Conservation (phyloP, 2,113 vertebrate genomes). For the Bubalus kerabau region DNA sequence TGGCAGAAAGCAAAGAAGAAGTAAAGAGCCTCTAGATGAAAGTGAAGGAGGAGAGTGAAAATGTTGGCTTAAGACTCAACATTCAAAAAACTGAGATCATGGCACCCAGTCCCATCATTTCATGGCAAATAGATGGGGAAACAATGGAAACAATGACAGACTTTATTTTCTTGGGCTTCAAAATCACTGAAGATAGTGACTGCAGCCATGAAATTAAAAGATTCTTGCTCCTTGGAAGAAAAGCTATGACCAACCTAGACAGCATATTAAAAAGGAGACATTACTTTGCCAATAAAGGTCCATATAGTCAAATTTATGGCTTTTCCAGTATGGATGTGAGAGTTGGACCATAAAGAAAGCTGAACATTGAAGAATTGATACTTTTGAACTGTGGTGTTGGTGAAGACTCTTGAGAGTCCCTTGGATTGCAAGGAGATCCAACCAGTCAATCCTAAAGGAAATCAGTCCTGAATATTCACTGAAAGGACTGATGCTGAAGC, state of each 20-base stretch:
- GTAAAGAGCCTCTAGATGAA: neutral
- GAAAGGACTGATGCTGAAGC: neutral
- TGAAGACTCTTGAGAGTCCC: neutral
- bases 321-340: neutral
- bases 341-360: neutral
- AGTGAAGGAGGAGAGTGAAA: neutral
- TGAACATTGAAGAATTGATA: neutral
- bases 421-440: neutral
- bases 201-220: neutral
- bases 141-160: neutral
- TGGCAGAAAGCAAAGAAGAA: neutral
- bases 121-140: neutral
- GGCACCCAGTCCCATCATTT: neutral
- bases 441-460: neutral
- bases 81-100: neutral
- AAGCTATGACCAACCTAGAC: neutral
- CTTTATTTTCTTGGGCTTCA: neutral
- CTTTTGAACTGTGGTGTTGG: neutral
- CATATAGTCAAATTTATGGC: neutral
- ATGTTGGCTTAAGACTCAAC: neutral
- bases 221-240: neutral
- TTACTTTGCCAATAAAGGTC: neutral
- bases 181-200: neutral
- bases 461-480: neutral
- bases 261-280: neutral